Evolutionary conservation across 2,797 vertebrate genomes (phyloP).

Genomic region (Mycteria americana): DNA sequence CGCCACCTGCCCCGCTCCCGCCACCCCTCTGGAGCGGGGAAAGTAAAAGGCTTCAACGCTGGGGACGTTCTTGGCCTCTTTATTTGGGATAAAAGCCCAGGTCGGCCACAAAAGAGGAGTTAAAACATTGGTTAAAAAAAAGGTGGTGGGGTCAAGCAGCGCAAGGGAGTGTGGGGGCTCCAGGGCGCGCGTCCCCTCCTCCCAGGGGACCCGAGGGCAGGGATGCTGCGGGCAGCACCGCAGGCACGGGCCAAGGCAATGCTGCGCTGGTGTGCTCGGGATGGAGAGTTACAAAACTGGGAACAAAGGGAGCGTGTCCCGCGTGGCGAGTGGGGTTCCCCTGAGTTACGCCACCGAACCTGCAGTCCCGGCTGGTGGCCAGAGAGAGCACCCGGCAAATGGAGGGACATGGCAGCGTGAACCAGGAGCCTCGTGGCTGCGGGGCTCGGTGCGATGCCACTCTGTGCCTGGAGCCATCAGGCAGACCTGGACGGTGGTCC

Average conservation of each 20-base stretch:
- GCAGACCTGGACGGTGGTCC: rapidly evolving
- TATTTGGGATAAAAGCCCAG: slow-evolving; percentile 31
- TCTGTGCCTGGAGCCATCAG: neutral
- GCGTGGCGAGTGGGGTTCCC: neutral
- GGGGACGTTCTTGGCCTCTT: neutral
- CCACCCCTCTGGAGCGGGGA: neutral
- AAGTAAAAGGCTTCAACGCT: neutral
- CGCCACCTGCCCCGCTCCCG: neutral
- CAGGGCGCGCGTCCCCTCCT: rapidly evolving
- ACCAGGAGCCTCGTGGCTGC: neutral
- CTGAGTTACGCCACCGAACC: neutral
- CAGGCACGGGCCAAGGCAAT: neutral
- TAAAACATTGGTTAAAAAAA: neutral
- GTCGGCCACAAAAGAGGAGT: neutral
- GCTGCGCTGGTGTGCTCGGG: neutral
- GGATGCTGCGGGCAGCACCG: neutral
- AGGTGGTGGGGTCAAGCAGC: neutral
- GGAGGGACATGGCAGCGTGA: rapidly evolving
- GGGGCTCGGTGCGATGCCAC: rapidly evolving
- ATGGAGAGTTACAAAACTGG: neutral
- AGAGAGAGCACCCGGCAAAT: neutral
- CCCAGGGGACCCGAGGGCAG: neutral
- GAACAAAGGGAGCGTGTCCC: rapidly evolving
- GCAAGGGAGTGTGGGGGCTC: neutral
- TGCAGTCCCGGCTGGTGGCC: neutral